phyloP scores from a whole-genome alignment of 2,888 invertebrate species.

The Tridacna crocea region DNA sequence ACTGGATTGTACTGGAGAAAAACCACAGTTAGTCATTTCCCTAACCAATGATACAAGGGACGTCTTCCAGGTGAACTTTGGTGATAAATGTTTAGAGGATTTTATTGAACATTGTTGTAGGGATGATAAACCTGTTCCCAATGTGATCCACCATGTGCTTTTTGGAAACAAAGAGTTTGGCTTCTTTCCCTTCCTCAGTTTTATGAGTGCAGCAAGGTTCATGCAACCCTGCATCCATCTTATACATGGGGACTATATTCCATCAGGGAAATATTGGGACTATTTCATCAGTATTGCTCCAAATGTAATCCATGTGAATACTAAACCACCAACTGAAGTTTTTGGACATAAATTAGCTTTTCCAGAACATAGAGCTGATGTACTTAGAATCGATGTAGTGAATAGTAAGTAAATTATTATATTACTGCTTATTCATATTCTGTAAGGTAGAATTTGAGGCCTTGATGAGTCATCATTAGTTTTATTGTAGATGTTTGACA shows the following conservation, averaged over 20 bases:
- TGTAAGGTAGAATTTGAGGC: no score
- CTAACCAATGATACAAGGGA: constrained; percentile 17
- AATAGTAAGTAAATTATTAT: constrained; percentile 54
- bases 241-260: constrained; percentile 63
- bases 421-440: no score
- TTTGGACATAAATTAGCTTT: constrained; percentile 59
- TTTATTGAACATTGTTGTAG: constrained; percentile 46
- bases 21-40: neutral
- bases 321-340: constrained; percentile 52
- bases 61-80: constrained; percentile 24
- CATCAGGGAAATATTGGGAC: constrained; percentile 66
- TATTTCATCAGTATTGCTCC: constrained; percentile 64
- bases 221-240: constrained; percentile 67
- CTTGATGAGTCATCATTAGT: no score
- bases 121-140: constrained; percentile 47
- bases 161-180: constrained; percentile 45
- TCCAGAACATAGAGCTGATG: constrained; percentile 68
- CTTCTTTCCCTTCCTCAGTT: constrained; percentile 50
- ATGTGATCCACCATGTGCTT: constrained; percentile 57
- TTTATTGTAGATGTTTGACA: no score
- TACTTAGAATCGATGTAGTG: constrained; percentile 64
- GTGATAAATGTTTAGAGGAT: constrained; percentile 39
- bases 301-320: constrained; percentile 62
- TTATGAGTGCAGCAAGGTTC: constrained; percentile 57
- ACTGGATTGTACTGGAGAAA: constrained; percentile 8